A percentile compares a stretch with the other conserved stretches of the same genome.
phyloP scores from a whole-genome alignment of 2,888 invertebrate genomes.

The Epistrophella euchroma region DNA sequence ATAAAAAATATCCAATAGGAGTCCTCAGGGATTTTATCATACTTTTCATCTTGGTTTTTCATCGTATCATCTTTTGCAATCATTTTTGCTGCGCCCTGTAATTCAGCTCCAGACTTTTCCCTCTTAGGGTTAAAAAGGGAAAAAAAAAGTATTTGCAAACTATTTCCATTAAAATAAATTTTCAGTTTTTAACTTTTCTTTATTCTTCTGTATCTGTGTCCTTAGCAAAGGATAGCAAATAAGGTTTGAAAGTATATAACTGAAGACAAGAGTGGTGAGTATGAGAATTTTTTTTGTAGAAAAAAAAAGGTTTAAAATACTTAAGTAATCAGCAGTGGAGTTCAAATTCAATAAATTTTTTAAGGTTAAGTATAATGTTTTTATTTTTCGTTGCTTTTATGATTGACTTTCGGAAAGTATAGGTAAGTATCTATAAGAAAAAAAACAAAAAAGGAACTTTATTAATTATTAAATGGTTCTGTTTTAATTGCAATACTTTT shows the following conservation, averaged over 20 bases:
- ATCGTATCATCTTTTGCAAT: conserved; percentile 23
- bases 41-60: conserved; percentile 20
- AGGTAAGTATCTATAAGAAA: neutral
- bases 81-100: conserved; percentile 15
- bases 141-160: conserved; percentile 54
- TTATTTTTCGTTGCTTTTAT: neutral
- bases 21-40: conserved; percentile 29
- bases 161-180: conserved; percentile 73
- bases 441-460: neutral
- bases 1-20: conserved; percentile 4
- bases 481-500: conserved; percentile 11
- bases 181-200: conserved; percentile 58
- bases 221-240: conserved; percentile 18
- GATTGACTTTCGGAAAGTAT: conserved; percentile 7
- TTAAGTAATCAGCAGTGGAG: conserved; percentile 12
- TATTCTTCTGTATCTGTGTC: neutral
- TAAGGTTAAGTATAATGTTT: neutral
- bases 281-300: neutral
- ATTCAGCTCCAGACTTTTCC: conserved; percentile 16
- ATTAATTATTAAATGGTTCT: conserved; percentile 19
- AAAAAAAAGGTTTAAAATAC: conserved; percentile 18
- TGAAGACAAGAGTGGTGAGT: conserved; percentile 10
- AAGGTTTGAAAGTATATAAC: neutral
- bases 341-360: conserved; percentile 19
- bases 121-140: neutral